These are phyloP conservation scores for Anguilla japonica DNA, from an alignment of 2,113 vertebrate species.

Conservation along the genomic window DNA sequence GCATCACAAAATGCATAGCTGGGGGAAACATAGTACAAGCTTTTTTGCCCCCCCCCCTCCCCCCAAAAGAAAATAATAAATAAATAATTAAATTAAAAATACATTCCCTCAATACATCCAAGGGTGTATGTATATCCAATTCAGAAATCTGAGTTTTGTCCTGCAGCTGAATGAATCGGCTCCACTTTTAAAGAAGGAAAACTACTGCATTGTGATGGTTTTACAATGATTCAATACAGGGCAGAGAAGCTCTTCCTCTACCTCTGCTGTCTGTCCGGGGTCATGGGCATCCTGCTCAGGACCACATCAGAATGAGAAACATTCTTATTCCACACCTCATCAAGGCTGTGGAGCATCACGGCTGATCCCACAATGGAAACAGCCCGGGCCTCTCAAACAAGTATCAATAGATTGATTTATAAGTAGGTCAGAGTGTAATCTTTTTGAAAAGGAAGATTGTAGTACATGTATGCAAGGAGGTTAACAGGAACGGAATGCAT, in stretches of 20 bases:
- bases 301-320: slow-evolving; percentile 77
- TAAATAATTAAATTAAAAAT: too few relatives aligned
- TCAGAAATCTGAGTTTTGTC: not conserved
- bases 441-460: slow-evolving; percentile 69
- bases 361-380: slow-evolving; percentile 38
- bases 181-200: slow-evolving; percentile 44
- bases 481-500: slow-evolving; percentile 65
- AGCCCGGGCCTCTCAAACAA: slow-evolving; percentile 54
- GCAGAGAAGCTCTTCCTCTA: slow-evolving; percentile 75
- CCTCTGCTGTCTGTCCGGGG: slow-evolving; percentile 58
- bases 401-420: slow-evolving; percentile 62
- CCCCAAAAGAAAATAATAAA: too few relatives aligned
- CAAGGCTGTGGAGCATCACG: slow-evolving; percentile 45
- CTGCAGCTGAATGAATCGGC: slow-evolving; percentile 5
- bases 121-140: not conserved
- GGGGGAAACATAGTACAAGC: too few relatives aligned
- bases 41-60: too few relatives aligned
- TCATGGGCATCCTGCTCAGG: slow-evolving; percentile 73
- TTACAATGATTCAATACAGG: slow-evolving; percentile 57
- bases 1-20: too few relatives aligned
- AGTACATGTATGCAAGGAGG: slow-evolving; percentile 62
- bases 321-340: slow-evolving; percentile 56
- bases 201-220: slow-evolving; percentile 66
- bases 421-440: slow-evolving; percentile 74
- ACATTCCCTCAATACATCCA: too few relatives aligned